phyloP scores from a whole-genome alignment of 2,888 invertebrate genomes.

The Aradus depressus region DNA sequence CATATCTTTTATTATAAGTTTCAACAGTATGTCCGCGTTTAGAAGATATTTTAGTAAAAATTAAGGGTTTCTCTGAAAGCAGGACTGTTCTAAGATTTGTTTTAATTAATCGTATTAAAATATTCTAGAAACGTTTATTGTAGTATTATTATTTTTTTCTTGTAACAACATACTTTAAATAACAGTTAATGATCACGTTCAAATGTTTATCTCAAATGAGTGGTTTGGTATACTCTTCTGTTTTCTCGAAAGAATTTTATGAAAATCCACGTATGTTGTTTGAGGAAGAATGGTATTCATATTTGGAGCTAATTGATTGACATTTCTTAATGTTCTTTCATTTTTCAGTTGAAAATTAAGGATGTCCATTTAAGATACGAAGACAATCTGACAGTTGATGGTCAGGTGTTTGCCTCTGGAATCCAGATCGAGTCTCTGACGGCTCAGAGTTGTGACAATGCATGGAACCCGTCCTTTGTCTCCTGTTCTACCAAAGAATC shows the following conservation, averaged over 20 bases:
- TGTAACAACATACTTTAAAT: too few species aligned
- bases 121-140: too few species aligned
- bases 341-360: constrained; percentile 66
- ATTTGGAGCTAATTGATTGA: not conserved
- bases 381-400: constrained; percentile 61
- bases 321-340: constrained; percentile 38
- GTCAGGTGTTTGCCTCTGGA: constrained; percentile 68
- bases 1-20: too few species aligned
- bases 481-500: constrained; percentile 49
- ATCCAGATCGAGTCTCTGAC: constrained; percentile 74
- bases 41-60: too few species aligned
- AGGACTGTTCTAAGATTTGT: too few species aligned
- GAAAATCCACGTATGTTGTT: not conserved
- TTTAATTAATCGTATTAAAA: too few species aligned
- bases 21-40: too few species aligned
- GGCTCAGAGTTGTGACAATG: constrained; percentile 85
- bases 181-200: too few species aligned
- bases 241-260: not conserved
- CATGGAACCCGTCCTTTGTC: constrained; percentile 67
- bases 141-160: too few species aligned
- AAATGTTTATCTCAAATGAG: too few species aligned
- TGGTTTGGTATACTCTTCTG: too few species aligned
- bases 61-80: too few species aligned
- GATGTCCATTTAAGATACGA: constrained; percentile 96
- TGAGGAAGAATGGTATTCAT: not conserved